Conservation (phyloP, 2,797 vertebrate species). For the Chaetophractus vellerosus region DNA sequence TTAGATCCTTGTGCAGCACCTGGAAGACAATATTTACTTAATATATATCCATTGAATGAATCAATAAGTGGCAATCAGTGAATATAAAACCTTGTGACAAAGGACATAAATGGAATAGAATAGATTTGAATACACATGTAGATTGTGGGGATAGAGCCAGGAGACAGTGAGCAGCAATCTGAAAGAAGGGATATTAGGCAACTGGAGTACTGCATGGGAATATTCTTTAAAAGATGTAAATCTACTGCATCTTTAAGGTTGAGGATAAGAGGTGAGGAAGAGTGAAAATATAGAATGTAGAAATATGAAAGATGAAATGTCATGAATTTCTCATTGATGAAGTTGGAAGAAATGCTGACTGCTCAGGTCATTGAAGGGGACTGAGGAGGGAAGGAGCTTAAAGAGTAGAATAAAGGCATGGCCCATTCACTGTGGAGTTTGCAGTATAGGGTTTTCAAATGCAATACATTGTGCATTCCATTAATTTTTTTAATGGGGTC, state of each 20-base stretch:
- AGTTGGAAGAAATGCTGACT: background rate
- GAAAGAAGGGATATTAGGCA: background rate
- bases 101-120: background rate
- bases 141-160: background rate
- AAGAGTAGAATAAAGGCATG: background rate
- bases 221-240: background rate
- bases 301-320: background rate
- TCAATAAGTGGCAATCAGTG: background rate
- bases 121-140: background rate
- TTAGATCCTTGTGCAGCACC: background rate
- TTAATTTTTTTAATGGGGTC: background rate
- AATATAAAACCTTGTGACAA: background rate
- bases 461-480: background rate
- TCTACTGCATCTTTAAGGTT: background rate
- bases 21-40: background rate
- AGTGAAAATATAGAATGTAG: background rate
- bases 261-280: background rate
- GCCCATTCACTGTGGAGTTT: background rate
- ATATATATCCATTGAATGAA: background rate
- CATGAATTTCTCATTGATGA: background rate
- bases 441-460: background rate
- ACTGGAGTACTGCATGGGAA: background rate
- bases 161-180: background rate
- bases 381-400: background rate
- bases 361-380: background rate